Conservation (phyloP, 2,113 vertebrate genomes). For the Oncorhynchus masou region DNA sequence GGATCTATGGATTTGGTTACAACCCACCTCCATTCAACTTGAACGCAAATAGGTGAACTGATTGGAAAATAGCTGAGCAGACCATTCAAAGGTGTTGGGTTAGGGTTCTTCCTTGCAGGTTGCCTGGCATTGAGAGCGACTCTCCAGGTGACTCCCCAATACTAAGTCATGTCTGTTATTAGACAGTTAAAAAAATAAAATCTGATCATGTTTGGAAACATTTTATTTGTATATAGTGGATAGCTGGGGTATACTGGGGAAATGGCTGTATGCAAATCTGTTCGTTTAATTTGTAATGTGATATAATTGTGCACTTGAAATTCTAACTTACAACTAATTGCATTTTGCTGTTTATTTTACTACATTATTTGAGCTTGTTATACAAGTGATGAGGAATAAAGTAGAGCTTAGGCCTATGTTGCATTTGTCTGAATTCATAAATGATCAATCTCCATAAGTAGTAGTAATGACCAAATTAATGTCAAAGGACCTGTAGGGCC, state of each 20-base stretch:
- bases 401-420: not conserved
- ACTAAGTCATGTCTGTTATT: too few species aligned
- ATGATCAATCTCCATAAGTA: conserved; percentile 18
- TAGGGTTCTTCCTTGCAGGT: not conserved
- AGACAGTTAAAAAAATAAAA: not conserved
- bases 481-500: not conserved
- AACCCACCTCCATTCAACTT: too few species aligned
- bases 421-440: conserved; percentile 10
- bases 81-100: too few species aligned
- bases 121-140: conserved; percentile 2
- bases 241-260: not conserved
- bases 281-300: not conserved
- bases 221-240: not conserved
- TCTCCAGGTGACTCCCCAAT: not conserved
- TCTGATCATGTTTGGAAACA: conserved; percentile 5
- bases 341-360: conserved; percentile 4
- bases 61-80: too few species aligned
- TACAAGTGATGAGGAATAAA: not conserved
- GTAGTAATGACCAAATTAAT: not conserved
- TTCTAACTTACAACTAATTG: not conserved
- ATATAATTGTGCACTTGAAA: not conserved
- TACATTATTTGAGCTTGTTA: not conserved
- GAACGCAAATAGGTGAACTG: too few species aligned
- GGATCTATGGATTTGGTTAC: too few species aligned
- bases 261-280: conserved; percentile 1